A percentile compares a stretch with the other conserved stretches of the same genome.
phyloP scores from a whole-genome alignment of 2,888 invertebrate genomes.

The Lasioglossum oenotherae region DNA sequence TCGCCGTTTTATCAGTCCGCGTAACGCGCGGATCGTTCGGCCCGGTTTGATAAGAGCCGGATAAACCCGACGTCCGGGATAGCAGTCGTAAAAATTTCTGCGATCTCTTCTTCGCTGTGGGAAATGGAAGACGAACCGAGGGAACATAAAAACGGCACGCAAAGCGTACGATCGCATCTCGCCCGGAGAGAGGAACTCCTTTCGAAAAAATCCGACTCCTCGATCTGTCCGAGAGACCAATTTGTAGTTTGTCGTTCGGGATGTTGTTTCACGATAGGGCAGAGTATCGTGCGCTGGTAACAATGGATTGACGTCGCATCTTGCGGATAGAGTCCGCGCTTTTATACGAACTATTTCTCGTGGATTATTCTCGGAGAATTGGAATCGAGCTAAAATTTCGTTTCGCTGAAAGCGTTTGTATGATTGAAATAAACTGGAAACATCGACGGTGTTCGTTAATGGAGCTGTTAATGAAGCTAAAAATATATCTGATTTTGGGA shows the following conservation, averaged over 20 bases:
- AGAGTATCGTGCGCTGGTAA: neutral
- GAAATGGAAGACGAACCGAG: neutral
- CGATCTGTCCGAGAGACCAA: neutral
- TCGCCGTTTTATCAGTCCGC: conserved; percentile 42
- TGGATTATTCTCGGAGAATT: neutral
- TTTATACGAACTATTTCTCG: neutral
- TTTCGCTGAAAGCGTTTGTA: neutral
- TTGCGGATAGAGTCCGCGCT: neutral
- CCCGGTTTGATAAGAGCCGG: conserved; percentile 20
- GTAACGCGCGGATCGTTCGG: conserved; percentile 25
- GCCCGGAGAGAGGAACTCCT: neutral
- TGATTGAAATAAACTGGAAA: neutral
- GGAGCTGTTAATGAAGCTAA: neutral
- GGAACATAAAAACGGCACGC: neutral
- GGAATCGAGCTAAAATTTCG: neutral
- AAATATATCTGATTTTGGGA: neutral
- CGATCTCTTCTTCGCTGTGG: neutral
- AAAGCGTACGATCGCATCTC: conserved; percentile 3
- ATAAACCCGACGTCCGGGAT: conserved; percentile 20
- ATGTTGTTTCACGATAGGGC: neutral
- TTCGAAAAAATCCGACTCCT: conserved; percentile 1
- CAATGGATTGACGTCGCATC: neutral
- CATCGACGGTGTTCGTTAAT: neutral
- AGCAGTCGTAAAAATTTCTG: conserved; percentile 4
- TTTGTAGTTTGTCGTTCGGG: neutral